Base-by-base conservation (phyloP, 2,113 vertebrate genomes). In the Melanostigma gelatinosum region DNA sequence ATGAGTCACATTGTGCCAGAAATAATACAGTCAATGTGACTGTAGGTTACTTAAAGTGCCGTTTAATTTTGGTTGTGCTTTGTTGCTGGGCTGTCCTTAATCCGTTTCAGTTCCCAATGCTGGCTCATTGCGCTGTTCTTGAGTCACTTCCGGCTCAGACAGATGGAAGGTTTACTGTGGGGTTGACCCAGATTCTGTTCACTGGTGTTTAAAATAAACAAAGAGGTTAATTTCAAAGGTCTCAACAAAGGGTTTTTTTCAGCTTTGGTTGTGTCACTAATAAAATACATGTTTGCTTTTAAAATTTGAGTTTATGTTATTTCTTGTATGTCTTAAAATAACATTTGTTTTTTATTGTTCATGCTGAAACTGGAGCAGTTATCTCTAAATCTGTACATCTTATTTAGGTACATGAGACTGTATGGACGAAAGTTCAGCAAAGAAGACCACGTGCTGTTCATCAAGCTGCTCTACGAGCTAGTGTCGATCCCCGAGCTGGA, bases 391-490 rank as follows among this genome's bases (percentile, higher is more conserved):
- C 22, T 87, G 8, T 58, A 20, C 16, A 20, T 85, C 22, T 75
- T 69, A 54, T 73, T 85, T 91, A 99, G 98, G 84, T 99, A 99
- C 80, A 97, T 99, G 85, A 96, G 98, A 70, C 92, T 99, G 9
- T 99, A 98, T 84, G 98, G 98, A n/a, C 96, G 98, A 75, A 99
- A 99, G 91, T 99, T 99, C 92, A 97, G 96, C 95, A 98, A 97
- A 94, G 97, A 99, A 94, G 98, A 99, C 93, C 98, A 99, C 80
- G 97, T 99, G 84, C 95, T 98, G 82, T 99, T 99, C 80, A 96
- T 99, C 93, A 99, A 98, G 86, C 90, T 99, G 81, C 87, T 99
- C 40, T 99, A 98, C 0, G 97, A 99, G 93, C 94, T 99, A 94
- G 96, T 99, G 88, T 97, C 96, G 5, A 96, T 99, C 89, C 96